Conservation (phyloP, 2,888 invertebrate species). For the Strigamia transsilvanica region DNA sequence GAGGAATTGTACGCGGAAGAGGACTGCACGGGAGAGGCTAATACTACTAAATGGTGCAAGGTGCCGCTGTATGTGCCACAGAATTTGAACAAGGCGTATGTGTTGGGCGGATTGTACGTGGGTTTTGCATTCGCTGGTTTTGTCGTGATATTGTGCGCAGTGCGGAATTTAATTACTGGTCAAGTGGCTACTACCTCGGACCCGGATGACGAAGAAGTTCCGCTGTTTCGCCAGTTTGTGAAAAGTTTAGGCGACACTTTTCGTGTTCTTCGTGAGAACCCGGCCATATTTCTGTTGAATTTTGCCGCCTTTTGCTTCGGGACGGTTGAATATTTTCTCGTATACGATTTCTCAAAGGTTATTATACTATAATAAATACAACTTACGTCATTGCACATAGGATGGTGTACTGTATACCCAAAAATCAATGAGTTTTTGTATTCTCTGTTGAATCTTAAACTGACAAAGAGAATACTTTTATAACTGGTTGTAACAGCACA, state of each 20-base stretch:
- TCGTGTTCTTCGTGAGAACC: conserved; percentile 10
- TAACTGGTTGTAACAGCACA: too few relatives aligned
- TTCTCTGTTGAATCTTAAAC: too few relatives aligned
- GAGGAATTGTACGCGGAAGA: neutral
- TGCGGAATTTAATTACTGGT: conserved; percentile 14
- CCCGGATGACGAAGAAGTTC: neutral
- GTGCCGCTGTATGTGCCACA: neutral
- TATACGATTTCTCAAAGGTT: conserved; percentile 48
- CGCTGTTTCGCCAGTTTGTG: neutral
- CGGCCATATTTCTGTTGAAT: conserved; percentile 20
- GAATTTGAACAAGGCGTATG: neutral
- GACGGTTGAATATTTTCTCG: conserved; percentile 21
- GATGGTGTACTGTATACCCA: too few relatives aligned
- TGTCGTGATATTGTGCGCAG: neutral
- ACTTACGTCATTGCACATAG: too few relatives aligned
- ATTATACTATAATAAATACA: neutral
- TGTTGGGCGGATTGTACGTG: conserved; percentile 28
- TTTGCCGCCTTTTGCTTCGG: conserved; percentile 47
- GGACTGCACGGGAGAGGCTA: neutral
- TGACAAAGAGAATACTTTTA: too few relatives aligned
- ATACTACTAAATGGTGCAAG: neutral
- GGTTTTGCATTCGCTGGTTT: conserved; percentile 9
- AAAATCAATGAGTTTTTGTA: too few relatives aligned
- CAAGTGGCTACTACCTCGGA: neutral
- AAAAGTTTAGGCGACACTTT: conserved; percentile 19